phyloP scores from a whole-genome alignment of 2,797 vertebrate species.

The Muraenolepis orangiensis region DNA sequence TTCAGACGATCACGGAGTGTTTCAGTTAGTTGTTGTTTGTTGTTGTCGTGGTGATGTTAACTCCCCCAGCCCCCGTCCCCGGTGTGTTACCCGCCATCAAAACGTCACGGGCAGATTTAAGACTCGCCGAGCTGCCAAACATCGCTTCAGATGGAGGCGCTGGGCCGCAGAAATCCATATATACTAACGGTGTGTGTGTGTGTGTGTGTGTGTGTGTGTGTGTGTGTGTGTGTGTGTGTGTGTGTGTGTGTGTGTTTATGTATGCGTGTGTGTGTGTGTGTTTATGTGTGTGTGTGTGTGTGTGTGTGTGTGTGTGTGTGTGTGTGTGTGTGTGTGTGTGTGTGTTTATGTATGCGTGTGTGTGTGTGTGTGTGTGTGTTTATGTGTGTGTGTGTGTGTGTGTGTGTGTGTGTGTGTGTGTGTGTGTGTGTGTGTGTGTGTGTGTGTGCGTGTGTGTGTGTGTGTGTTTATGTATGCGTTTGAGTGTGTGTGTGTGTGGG shows the following conservation, averaged over 20 bases:
- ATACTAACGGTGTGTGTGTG: not conserved
- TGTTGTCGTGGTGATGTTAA: constrained; percentile 70
- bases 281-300: not conserved
- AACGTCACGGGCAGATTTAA: constrained; percentile 78
- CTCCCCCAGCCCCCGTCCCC: constrained; percentile 24
- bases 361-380: not conserved
- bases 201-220: not conserved
- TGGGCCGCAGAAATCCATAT: constrained; percentile 59
- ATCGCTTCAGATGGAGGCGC: constrained; percentile 66
- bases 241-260: no score
- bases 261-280: not conserved
- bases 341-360: not conserved
- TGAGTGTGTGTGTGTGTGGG: not conserved
- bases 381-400: not conserved
- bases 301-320: not conserved
- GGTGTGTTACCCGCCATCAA: constrained; percentile 59
- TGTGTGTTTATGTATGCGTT: not conserved
- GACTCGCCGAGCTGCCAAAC: constrained; percentile 64
- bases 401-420: not conserved
- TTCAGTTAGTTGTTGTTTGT: constrained; percentile 45
- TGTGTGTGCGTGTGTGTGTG: not conserved
- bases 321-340: not conserved
- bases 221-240: not conserved
- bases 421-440: not conserved
- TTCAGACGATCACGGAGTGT: not conserved